Conservation (phyloP, 2,113 vertebrate genomes). For the Percina caprodes region DNA sequence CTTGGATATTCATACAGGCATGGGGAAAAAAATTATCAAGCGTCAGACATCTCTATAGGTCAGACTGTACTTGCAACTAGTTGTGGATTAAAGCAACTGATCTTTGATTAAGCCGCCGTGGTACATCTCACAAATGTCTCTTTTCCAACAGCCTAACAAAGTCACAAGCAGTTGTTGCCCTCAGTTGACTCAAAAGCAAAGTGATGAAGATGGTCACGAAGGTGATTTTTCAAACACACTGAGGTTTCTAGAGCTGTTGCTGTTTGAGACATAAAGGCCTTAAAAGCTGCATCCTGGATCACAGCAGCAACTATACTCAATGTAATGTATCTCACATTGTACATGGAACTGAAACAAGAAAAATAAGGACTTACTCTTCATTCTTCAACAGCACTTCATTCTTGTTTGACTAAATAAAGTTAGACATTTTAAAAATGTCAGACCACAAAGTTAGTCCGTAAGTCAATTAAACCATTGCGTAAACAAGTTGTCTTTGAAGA, state of each 20-base stretch:
- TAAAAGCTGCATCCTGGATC: conserved; percentile 11
- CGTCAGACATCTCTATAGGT: conserved; percentile 11
- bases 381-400: neutral
- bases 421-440: conserved; percentile 23
- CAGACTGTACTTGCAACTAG: conserved; percentile 17
- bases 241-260: neutral
- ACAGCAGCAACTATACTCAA: neutral
- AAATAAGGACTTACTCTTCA: conserved; percentile 1
- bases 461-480: conserved; percentile 74
- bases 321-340: too few relatives aligned
- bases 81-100: conserved; percentile 26
- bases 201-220: neutral
- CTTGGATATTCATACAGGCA: conserved; percentile 10
- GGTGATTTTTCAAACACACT: neutral
- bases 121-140: conserved; percentile 27
- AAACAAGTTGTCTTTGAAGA: conserved; percentile 79
- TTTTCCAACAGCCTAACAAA: conserved; percentile 25
- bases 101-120: conserved; percentile 7
- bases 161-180: neutral
- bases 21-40: conserved; percentile 3
- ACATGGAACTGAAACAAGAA: neutral
- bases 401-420: conserved; percentile 48
- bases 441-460: conserved; percentile 62
- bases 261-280: neutral
- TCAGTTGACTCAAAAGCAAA: conserved; percentile 11